Percentiles rank a stretch among this genome's conserved stretches.
phyloP scores from a whole-genome alignment of 2,888 invertebrate genomes.

The Amiota communis region DNA sequence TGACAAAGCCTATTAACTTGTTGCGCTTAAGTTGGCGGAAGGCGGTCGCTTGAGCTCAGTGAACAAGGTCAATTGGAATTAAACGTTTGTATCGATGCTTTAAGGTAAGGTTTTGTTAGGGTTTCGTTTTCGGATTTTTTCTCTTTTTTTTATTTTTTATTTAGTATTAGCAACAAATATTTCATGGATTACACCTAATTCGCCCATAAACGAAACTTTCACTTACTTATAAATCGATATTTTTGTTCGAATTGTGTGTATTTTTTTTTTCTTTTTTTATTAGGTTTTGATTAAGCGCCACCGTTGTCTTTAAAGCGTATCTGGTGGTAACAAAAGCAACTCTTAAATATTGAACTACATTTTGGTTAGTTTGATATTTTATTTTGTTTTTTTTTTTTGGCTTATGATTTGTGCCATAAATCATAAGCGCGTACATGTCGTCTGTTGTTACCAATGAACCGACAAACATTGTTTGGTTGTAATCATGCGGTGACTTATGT shows the following conservation, averaged over 20 bases:
- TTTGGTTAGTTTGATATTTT: neutral
- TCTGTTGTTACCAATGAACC: too few species aligned
- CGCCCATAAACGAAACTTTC: conserved; percentile 23
- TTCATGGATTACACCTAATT: neutral
- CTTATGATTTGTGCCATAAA: too few species aligned
- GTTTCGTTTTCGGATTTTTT: neutral
- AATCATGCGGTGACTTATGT: conserved; percentile 14
- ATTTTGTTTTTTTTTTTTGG: neutral
- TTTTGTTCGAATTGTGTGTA: too few species aligned
- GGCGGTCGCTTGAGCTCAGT: conserved; percentile 24
- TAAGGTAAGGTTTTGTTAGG: too few species aligned
- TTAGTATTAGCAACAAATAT: neutral
- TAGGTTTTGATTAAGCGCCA: too few species aligned
- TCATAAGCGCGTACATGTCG: conserved; percentile 11
- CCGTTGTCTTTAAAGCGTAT: conserved; percentile 11
- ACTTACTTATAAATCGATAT: neutral
- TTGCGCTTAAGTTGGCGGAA: conserved; percentile 37
- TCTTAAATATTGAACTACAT: conserved; percentile 1
- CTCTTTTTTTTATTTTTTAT: neutral
- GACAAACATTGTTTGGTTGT: neutral
- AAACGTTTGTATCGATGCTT: too few species aligned
- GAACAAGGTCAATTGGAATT: neutral
- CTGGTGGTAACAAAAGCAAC: conserved; percentile 18
- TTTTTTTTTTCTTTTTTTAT: neutral
- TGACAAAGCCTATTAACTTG: conserved; percentile 44